phyloP scores from a whole-genome alignment of 2,888 invertebrate species.

The Hedychridium roseum region DNA sequence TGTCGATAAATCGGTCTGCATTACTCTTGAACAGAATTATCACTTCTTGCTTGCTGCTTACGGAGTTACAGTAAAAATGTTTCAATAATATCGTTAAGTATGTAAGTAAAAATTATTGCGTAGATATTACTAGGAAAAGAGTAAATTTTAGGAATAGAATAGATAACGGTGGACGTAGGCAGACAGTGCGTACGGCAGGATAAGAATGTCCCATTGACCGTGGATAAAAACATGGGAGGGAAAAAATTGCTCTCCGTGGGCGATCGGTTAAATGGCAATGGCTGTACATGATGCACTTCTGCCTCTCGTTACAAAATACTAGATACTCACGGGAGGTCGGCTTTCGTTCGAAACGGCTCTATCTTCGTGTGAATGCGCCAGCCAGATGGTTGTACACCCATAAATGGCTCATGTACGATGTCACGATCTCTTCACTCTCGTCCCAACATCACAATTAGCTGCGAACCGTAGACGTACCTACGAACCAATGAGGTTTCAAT shows the following conservation, averaged over 20 bases:
- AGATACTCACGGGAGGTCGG: slow-evolving; percentile 55
- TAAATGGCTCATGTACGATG: slow-evolving; percentile 50
- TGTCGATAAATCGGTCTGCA: no score
- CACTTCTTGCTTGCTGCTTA: no score
- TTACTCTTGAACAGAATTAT: no score
- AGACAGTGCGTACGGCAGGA: no score
- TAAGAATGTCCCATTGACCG: no score
- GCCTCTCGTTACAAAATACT: slow-evolving; percentile 46
- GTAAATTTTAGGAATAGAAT: not conserved
- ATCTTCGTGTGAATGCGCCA: slow-evolving; percentile 45
- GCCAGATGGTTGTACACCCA: slow-evolving; percentile 42
- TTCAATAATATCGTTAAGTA: no score
- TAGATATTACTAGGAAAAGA: no score
- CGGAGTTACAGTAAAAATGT: no score
- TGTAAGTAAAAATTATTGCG: no score
- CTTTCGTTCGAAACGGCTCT: slow-evolving; percentile 53
- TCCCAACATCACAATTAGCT: slow-evolving; percentile 49
- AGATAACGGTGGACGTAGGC: no score
- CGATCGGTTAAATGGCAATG: slow-evolving; percentile 9
- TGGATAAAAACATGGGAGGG: no score
- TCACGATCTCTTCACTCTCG: slow-evolving; percentile 49
- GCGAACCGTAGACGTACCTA: slow-evolving; percentile 23
- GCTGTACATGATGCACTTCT: no score
- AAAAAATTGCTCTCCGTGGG: slow-evolving; percentile 27
- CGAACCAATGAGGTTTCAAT: slow-evolving; percentile 22